Percentiles rank a stretch among this genome's conserved stretches.
These are phyloP conservation scores for Morelia viridis DNA, from an alignment of 2,797 vertebrate species.

Conservation along the genomic window DNA sequence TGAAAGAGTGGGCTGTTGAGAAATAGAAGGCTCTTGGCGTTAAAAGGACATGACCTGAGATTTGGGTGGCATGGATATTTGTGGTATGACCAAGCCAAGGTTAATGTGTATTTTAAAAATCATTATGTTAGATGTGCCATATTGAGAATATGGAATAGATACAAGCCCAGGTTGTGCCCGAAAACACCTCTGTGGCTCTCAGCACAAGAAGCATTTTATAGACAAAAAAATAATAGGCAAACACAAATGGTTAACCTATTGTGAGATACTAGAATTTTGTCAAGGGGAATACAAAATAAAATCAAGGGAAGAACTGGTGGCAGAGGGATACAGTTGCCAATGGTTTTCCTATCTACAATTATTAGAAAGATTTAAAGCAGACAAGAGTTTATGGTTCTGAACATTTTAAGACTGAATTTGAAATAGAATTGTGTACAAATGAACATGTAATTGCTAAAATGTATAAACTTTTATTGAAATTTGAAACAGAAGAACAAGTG, in stretches of 20 bases:
- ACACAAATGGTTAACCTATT: not conserved
- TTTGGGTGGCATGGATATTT: not conserved
- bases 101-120: not conserved
- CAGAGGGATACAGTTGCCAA: not conserved
- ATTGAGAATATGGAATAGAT: not conserved
- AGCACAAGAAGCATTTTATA: not conserved
- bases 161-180: not conserved
- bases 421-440: not conserved
- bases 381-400: not conserved
- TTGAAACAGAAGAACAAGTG: not conserved
- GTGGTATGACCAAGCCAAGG: not conserved
- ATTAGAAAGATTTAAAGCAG: not conserved
- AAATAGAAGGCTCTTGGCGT: not conserved
- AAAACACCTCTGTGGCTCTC: not conserved
- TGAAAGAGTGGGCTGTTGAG: not conserved
- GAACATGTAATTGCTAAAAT: not conserved
- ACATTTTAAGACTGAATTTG: not conserved
- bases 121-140: not conserved
- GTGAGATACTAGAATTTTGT: not conserved
- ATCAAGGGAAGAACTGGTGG: not conserved
- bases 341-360: not conserved
- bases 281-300: not conserved
- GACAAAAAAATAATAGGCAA: not conserved
- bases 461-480: not conserved
- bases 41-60: not conserved